A percentile compares a stretch with the other conserved stretches of the same genome.
These are phyloP conservation scores for Eulemur macaco DNA, from an alignment of 2,113 vertebrate species.

Conservation along the genomic window DNA sequence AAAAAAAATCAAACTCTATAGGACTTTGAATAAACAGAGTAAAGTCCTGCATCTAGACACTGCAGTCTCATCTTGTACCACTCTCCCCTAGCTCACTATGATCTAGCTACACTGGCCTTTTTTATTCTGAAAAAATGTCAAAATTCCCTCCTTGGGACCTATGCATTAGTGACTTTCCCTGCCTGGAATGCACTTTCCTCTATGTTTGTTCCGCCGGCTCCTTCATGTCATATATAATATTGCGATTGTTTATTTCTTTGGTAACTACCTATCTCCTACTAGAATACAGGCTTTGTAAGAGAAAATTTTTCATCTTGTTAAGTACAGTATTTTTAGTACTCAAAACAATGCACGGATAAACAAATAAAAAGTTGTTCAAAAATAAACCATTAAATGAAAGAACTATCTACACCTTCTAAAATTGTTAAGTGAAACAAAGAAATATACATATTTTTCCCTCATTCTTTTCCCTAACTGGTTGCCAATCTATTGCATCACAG, in stretches of 20 bases:
- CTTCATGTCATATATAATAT: not conserved
- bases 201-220: not conserved
- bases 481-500: not conserved
- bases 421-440: not conserved
- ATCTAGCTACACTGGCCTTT: not conserved
- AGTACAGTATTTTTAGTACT: not conserved
- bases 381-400: slow-evolving; percentile 30
- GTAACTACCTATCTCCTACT: not conserved
- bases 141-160: not conserved
- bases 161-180: not conserved
- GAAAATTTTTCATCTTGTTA: not conserved
- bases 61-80: not conserved
- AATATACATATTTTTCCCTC: not conserved
- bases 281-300: slow-evolving; percentile 6
- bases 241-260: not conserved
- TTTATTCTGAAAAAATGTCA: not conserved
- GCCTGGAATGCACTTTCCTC: not conserved
- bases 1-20: not conserved
- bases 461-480: not conserved
- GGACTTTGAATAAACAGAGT: no score
- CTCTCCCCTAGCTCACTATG: not conserved
- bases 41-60: not conserved
- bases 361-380: slow-evolving; percentile 35
- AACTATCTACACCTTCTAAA: not conserved
- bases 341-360: not conserved